These are phyloP conservation scores for Euspilapteryx auroguttella DNA, from an alignment of 2,888 invertebrate species.

Conservation along the genomic window DNA sequence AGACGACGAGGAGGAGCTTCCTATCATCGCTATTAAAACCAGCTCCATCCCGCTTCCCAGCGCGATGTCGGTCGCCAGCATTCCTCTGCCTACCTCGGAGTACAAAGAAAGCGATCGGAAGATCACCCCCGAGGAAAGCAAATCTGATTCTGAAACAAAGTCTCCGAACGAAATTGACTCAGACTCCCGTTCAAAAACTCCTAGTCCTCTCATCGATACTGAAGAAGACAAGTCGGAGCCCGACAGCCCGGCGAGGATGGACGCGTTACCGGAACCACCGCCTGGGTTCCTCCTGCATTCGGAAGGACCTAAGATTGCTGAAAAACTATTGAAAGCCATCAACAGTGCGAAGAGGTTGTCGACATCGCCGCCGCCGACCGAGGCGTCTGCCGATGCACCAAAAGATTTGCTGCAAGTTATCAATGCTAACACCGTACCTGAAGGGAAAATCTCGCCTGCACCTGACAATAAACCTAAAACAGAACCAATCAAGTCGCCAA, in stretches of 20 bases:
- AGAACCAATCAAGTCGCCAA: slow-evolving; percentile 14
- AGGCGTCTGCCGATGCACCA: slow-evolving; percentile 26
- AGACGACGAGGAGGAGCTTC: not conserved
- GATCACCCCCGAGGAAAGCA: not conserved
- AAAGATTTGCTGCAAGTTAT: too few relatives aligned
- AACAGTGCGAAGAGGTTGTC: slow-evolving; percentile 57
- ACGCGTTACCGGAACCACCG: slow-evolving; percentile 50
- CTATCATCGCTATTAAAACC: not conserved
- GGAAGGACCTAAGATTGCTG: slow-evolving; percentile 63
- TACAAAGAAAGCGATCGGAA: not conserved
- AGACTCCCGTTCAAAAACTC: slow-evolving; percentile 10
- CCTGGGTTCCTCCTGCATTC: slow-evolving; percentile 46
- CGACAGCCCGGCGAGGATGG: slow-evolving; percentile 47
- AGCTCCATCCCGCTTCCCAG: not conserved
- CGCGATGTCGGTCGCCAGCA: not conserved
- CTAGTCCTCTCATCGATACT: slow-evolving; percentile 44
- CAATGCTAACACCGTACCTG: slow-evolving; percentile 19
- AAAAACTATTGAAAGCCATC: slow-evolving; percentile 63
- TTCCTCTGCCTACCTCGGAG: not conserved
- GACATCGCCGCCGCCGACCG: slow-evolving; percentile 43
- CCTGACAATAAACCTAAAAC: slow-evolving; percentile 17
- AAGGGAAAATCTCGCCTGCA: slow-evolving; percentile 13
- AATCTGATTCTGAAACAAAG: not conserved
- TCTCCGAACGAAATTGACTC: not conserved
- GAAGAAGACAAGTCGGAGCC: slow-evolving; percentile 54